Conservation (phyloP, 2,797 vertebrate genomes). For the Myiotriccus ornatus region DNA sequence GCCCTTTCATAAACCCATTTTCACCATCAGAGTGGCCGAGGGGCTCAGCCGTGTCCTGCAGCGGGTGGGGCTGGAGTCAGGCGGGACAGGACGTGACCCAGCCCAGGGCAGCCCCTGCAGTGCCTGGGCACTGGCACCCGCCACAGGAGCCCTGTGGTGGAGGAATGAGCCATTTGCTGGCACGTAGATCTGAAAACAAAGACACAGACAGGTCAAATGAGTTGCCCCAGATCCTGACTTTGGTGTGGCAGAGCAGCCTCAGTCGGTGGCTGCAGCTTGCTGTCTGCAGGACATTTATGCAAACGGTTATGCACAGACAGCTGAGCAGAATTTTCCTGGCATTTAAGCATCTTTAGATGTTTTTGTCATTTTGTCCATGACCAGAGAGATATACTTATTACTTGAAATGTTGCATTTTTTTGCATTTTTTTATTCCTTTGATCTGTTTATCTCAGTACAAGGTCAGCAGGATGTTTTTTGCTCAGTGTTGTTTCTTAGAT, state of each 20-base stretch:
- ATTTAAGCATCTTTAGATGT: not conserved
- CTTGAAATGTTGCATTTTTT: not conserved
- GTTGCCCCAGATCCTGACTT: not conserved
- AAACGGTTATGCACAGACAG: not conserved
- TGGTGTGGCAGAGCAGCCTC: not conserved
- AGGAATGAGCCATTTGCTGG: not conserved
- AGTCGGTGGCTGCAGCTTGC: not conserved
- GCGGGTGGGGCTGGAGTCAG: rapidly evolving
- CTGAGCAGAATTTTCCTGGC: not conserved
- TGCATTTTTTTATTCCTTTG: not conserved
- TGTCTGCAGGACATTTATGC: not conserved
- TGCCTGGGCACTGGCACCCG: too few relatives aligned
- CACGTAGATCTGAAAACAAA: not conserved
- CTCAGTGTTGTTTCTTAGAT: not conserved
- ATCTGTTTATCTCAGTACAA: not conserved
- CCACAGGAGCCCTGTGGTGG: too few relatives aligned
- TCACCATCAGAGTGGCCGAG: rapidly evolving
- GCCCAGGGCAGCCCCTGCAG: not conserved
- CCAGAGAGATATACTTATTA: not conserved
- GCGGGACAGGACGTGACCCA: not conserved
- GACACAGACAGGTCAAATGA: not conserved
- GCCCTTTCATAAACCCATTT: too few relatives aligned
- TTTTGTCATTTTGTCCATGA: not conserved
- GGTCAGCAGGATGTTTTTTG: not conserved
- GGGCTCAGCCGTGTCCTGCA: rapidly evolving